Percentiles rank a stretch among this genome's conserved stretches.
Evolutionary conservation across 1,140 invertebrate species (phyloP).

Genomic region (Drosophila setifemur): DNA sequence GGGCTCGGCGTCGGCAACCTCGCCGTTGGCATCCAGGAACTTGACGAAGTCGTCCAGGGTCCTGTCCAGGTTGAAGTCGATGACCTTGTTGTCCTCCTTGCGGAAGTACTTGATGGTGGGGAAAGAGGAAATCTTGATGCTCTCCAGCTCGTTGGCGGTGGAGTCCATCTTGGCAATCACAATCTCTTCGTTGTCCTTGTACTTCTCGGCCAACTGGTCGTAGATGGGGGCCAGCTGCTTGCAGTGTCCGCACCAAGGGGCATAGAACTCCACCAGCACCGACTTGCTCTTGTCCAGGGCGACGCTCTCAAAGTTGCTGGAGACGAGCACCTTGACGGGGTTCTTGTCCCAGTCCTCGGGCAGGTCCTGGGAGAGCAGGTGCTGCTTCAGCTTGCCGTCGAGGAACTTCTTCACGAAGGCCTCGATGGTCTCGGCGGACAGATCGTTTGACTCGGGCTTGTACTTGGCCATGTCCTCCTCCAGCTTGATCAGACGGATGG

Average conservation of each 20-base stretch:
- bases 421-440: conserved; percentile 90
- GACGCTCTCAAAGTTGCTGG: conserved; percentile 97
- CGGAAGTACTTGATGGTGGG: conserved; percentile 98
- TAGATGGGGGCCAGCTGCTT: conserved; percentile 98
- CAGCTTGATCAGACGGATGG: conserved; percentile 95
- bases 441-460: conserved; percentile 92
- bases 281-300: conserved; percentile 94
- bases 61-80: conserved; percentile 97
- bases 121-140: conserved; percentile 97
- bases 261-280: conserved; percentile 99
- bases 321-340: conserved; percentile 96
- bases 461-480: conserved; percentile 99
- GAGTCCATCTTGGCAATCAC: conserved; percentile 99
- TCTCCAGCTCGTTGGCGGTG: conserved; percentile 97
- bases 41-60: conserved; percentile 96
- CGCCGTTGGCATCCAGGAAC: conserved; percentile 90
- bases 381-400: conserved; percentile 96
- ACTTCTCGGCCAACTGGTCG: conserved; percentile 91
- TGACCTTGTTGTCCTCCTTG: conserved; percentile 95
- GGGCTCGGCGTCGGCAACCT: conserved; percentile 65
- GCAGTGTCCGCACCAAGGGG: conserved; percentile 98
- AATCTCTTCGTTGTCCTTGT: conserved; percentile 91
- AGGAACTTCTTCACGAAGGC: conserved; percentile 94
- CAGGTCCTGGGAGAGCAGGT: conserved; percentile 95
- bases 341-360: conserved; percentile 98